A percentile compares a stretch with the other conserved stretches of the same genome.
Conservation (phyloP, 1,140 invertebrate genomes). For the Armadillidium nasatum region DNA sequence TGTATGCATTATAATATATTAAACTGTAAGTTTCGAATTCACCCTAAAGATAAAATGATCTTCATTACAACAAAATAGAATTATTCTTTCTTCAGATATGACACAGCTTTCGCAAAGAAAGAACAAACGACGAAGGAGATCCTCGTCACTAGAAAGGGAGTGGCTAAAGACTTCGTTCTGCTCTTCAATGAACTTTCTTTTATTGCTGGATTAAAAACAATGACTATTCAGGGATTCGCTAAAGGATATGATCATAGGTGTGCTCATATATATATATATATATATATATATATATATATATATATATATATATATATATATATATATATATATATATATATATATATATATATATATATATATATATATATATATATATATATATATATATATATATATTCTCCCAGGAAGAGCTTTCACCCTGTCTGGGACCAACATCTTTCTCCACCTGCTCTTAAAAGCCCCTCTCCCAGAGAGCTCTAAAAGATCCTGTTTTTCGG, state of each 20-base stretch:
- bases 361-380: no score
- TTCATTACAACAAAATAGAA: no score
- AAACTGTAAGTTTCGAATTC: no score
- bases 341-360: no score
- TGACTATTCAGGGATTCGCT: conserved; percentile 49
- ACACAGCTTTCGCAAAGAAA: conserved; percentile 48
- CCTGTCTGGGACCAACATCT: no score
- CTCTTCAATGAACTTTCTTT: conserved; percentile 49
- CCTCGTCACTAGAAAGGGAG: conserved; percentile 46
- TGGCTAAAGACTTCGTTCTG: conserved; percentile 48
- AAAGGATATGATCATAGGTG: conserved; percentile 47
- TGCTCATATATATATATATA: not conserved
- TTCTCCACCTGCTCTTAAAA: no score
- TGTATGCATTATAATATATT: no score
- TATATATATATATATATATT: no score
- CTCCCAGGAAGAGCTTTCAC: conserved; percentile 2
- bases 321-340: not conserved
- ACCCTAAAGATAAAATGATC: no score
- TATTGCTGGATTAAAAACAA: conserved; percentile 46
- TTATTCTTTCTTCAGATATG: conserved; percentile 47
- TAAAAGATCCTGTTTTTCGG: no score
- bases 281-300: conserved; percentile 16
- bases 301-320: no score
- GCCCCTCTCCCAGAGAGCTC: no score
- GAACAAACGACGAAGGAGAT: conserved; percentile 46